Percentiles rank a stretch among this genome's conserved stretches.
These are phyloP conservation scores for Alosa alosa DNA, from an alignment of 2,113 vertebrate species.

Conservation along the genomic window DNA sequence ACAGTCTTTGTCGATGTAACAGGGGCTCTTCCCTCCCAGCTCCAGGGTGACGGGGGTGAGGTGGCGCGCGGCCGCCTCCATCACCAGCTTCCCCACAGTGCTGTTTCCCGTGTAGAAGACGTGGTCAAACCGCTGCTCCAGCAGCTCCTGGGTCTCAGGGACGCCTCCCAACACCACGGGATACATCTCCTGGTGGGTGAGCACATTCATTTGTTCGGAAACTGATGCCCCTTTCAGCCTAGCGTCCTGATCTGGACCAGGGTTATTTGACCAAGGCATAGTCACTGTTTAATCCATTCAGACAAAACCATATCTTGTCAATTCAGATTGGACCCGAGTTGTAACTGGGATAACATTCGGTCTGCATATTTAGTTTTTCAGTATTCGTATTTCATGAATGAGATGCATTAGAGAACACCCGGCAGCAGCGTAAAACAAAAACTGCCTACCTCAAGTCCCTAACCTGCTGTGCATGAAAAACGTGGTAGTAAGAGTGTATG, in stretches of 20 bases:
- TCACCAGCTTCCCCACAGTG: constrained; percentile 78
- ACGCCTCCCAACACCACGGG: constrained; percentile 79
- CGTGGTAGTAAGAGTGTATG: too few species aligned
- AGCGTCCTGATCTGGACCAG: not conserved
- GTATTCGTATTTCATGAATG: too few species aligned
- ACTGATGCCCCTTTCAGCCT: not conserved
- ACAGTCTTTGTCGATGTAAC: constrained; percentile 86
- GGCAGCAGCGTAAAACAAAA: too few species aligned
- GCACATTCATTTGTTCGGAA: not conserved
- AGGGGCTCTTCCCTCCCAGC: constrained; percentile 91
- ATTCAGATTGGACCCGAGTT: too few species aligned
- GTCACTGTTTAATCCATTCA: not conserved
- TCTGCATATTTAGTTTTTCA: too few species aligned
- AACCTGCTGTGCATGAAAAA: too few species aligned
- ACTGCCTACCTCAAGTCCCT: too few species aligned
- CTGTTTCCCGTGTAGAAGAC: constrained; percentile 86
- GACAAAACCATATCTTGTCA: not conserved
- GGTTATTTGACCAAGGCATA: not conserved
- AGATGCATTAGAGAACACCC: too few species aligned
- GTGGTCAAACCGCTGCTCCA: constrained; percentile 83
- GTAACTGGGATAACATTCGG: too few species aligned
- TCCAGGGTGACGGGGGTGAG: constrained; percentile 92
- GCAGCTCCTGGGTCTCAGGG: constrained; percentile 80
- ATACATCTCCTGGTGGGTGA: constrained; percentile 75
- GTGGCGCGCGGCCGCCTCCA: constrained; percentile 83